Conservation (phyloP, 2,888 invertebrate genomes). For the Brenthis daphne region DNA sequence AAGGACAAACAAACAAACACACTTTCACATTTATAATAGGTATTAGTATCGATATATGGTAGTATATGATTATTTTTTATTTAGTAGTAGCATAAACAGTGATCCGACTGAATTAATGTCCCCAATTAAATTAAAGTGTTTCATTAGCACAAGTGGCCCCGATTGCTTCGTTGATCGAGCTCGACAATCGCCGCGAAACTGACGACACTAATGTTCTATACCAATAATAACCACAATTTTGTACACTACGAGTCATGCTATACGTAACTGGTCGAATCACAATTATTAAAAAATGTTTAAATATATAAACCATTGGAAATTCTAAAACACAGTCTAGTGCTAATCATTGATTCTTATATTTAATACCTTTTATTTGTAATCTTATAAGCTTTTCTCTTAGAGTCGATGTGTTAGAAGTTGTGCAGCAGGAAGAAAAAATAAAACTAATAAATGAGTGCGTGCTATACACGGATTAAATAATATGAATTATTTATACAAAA, state of each 20-base stretch:
- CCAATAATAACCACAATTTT: conserved; percentile 18
- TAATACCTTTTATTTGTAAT: too few relatives aligned
- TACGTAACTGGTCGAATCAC: too few relatives aligned
- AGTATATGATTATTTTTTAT: conserved; percentile 29
- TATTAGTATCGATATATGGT: too few relatives aligned
- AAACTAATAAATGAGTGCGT: conserved; percentile 27
- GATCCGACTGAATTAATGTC: conserved; percentile 75
- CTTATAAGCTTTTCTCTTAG: neutral
- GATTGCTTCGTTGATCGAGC: conserved; percentile 78
- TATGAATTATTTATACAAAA: conserved; percentile 38
- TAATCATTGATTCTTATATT: too few relatives aligned
- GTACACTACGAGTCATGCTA: conserved; percentile 4
- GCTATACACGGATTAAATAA: conserved; percentile 36
- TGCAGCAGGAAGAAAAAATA: conserved; percentile 33
- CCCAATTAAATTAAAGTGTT: conserved; percentile 82
- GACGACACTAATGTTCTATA: conserved; percentile 42
- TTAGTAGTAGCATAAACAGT: conserved; percentile 65
- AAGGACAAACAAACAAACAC: too few relatives aligned
- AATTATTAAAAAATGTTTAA: too few relatives aligned
- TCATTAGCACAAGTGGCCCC: conserved; percentile 82
- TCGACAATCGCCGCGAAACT: conserved; percentile 60
- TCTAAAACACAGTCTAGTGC: too few relatives aligned
- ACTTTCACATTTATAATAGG: too few relatives aligned
- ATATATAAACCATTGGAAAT: too few relatives aligned
- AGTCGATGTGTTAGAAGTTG: neutral